These are phyloP conservation scores for Ypsolopha scabrella DNA, from an alignment of 2,888 invertebrate species.

Conservation along the genomic window DNA sequence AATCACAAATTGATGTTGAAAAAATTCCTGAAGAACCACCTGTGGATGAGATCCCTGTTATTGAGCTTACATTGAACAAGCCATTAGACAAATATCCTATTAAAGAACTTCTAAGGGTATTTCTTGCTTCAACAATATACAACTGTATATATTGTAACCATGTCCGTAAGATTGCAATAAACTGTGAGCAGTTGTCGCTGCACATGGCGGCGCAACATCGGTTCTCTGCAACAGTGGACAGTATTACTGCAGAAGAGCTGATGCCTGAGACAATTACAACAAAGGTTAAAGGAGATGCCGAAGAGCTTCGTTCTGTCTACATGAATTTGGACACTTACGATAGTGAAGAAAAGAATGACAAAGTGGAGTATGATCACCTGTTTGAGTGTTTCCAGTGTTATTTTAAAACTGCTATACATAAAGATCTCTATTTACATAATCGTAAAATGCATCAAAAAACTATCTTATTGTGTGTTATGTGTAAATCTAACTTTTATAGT, in stretches of 20 bases:
- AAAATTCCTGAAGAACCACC: slow-evolving; percentile 40
- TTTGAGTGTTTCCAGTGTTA: slow-evolving; percentile 92
- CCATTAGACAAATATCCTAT: slow-evolving; percentile 82
- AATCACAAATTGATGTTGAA: slow-evolving; percentile 25
- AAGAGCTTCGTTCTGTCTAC: slow-evolving; percentile 72
- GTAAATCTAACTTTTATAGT: slow-evolving; percentile 87
- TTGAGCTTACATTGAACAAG: slow-evolving; percentile 79
- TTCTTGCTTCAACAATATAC: slow-evolving; percentile 76
- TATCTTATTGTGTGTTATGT: slow-evolving; percentile 86
- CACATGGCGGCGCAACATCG: slow-evolving; percentile 86
- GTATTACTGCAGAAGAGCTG: slow-evolving; percentile 81
- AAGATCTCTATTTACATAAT: slow-evolving; percentile 88
- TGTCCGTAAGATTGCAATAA: slow-evolving; percentile 86
- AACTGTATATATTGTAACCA: slow-evolving; percentile 89
- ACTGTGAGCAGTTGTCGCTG: slow-evolving; percentile 82
- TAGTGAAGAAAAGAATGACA: slow-evolving; percentile 68
- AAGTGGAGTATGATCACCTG: slow-evolving; percentile 72
- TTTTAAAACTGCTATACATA: slow-evolving; percentile 81
- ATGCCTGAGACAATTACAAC: slow-evolving; percentile 78
- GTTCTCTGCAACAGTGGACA: slow-evolving; percentile 82
- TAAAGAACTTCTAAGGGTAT: slow-evolving; percentile 78
- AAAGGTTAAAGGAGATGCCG: slow-evolving; percentile 72
- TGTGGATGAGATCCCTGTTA: slow-evolving; percentile 71
- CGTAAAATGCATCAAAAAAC: slow-evolving; percentile 89
- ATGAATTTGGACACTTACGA: slow-evolving; percentile 82